phyloP scores from a whole-genome alignment of 2,888 invertebrate genomes.

The Agrilus cyanescens region DNA sequence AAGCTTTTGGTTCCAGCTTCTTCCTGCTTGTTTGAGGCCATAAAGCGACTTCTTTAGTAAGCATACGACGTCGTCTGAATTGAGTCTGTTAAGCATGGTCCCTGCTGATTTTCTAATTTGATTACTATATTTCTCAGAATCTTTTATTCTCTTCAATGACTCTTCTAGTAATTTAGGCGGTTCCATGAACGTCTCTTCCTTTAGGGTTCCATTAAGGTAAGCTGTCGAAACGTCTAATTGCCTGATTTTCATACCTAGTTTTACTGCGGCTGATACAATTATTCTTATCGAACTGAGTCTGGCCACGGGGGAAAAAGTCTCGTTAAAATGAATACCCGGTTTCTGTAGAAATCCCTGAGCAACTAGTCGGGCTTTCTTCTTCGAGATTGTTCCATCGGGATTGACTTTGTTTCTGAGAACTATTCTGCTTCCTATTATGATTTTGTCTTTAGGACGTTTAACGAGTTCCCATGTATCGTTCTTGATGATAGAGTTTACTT shows the following conservation, averaged over 20 bases:
- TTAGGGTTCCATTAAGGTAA: constrained; percentile 14
- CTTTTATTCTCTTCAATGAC: background rate
- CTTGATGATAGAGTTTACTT: constrained; percentile 13
- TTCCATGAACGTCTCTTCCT: constrained; percentile 15
- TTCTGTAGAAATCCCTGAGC: constrained; percentile 20
- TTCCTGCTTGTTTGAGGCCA: constrained; percentile 7
- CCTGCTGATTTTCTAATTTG: background rate
- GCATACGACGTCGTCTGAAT: constrained; percentile 13
- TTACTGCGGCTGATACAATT: constrained; percentile 16
- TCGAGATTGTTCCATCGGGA: constrained; percentile 14
- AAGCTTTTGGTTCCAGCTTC: constrained; percentile 14
- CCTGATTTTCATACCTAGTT: constrained; percentile 10
- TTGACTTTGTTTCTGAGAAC: constrained; percentile 17
- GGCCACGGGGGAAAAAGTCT: constrained; percentile 22
- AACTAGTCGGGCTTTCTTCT: constrained; percentile 20
- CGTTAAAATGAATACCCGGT: constrained; percentile 19
- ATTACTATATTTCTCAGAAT: background rate
- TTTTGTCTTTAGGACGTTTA: constrained; percentile 12
- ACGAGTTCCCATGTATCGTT: constrained; percentile 18
- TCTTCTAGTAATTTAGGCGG: constrained; percentile 3
- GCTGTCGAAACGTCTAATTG: constrained; percentile 15
- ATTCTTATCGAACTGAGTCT: constrained; percentile 17
- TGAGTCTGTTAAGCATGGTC: background rate
- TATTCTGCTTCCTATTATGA: constrained; percentile 14
- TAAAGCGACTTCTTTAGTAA: constrained; percentile 15